Conservation (phyloP, 2,797 vertebrate species). For the Mus minutoides region DNA sequence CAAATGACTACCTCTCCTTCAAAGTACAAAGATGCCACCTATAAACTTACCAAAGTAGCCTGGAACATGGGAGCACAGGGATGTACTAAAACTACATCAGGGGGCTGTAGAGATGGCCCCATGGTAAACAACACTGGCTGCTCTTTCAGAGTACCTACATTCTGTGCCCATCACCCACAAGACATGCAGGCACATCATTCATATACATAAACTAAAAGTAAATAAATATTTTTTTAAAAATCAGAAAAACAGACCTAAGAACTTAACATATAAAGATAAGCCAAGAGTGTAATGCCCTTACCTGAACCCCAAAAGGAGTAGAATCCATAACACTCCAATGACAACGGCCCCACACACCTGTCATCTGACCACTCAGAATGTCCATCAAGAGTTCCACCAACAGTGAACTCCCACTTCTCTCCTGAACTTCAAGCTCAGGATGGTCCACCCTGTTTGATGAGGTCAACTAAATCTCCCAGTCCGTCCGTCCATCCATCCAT, state of each 20-base stretch:
- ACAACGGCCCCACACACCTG: not conserved
- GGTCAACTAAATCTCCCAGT: not conserved
- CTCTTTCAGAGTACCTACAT: not conserved
- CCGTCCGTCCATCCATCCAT: not conserved
- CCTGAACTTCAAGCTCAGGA: not conserved
- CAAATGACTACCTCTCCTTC: not conserved
- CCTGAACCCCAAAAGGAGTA: not conserved
- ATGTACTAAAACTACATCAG: not conserved
- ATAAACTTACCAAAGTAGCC: not conserved
- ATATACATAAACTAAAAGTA: not conserved
- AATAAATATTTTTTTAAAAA: not conserved
- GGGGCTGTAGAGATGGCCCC: not conserved
- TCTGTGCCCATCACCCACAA: not conserved
- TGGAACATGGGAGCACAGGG: not conserved
- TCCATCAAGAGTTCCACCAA: not conserved
- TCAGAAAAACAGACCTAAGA: not conserved
- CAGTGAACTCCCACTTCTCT: not conserved
- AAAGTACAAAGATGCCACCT: not conserved
- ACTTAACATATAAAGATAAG: not conserved
- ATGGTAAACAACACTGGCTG: not conserved
- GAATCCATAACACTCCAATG: not conserved
- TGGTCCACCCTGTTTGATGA: not conserved
- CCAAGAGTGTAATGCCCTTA: not conserved
- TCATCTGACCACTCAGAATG: not conserved
- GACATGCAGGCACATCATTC: not conserved